Evolutionary conservation across 1,140 invertebrate genomes (phyloP).

Genomic region (Agrypnia vestita): DNA sequence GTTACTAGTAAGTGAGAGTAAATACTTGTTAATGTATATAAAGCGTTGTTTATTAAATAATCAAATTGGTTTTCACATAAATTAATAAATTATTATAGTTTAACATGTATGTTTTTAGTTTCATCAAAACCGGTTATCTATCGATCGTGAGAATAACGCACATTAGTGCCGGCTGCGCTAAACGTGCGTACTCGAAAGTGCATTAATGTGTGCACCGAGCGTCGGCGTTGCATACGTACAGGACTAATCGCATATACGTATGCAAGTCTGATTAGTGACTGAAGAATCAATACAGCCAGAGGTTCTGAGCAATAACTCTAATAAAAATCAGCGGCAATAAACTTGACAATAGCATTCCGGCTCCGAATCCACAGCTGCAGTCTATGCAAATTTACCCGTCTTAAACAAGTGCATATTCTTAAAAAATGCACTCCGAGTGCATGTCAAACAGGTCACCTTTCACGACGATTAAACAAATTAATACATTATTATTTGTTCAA

Average conservation of each 20-base stretch:
- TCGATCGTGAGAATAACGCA: no score
- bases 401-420: conserved; percentile 24
- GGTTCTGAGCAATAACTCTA: conserved; percentile 20
- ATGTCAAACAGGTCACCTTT: not conserved
- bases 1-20: no score
- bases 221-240: not conserved
- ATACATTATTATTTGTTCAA: no score
- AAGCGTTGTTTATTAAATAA: no score
- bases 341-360: conserved; percentile 36
- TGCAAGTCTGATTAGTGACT: conserved; percentile 11
- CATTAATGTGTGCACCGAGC: not conserved
- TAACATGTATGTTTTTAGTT: no score
- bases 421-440: conserved; percentile 29
- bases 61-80: no score
- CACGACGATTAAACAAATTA: no score
- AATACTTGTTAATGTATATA: no score
- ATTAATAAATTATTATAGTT: no score
- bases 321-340: conserved; percentile 31
- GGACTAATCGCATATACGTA: not conserved
- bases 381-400: conserved; percentile 37
- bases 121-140: no score
- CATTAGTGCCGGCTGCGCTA: no score
- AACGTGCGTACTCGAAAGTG: not conserved
- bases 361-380: conserved; percentile 9
- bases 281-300: conserved; percentile 10